Evolutionary conservation across 2,113 vertebrate species (phyloP).

Genomic region (Ibidorhyncha struthersii): DNA sequence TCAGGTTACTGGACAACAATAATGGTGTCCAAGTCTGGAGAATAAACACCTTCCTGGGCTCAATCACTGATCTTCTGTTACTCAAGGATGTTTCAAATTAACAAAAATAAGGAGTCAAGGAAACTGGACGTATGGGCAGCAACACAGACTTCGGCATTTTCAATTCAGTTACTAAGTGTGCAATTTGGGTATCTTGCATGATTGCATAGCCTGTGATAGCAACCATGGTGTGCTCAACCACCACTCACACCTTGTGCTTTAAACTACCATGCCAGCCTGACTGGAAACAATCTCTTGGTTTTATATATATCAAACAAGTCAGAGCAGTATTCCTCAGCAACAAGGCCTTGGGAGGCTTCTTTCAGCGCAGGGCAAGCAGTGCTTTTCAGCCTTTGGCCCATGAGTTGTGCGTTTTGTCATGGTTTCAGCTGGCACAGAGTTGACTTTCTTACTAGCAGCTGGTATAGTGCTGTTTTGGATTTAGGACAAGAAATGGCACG

Average conservation of each 20-base stretch:
- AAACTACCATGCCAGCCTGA: background rate
- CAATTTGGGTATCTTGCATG: background rate
- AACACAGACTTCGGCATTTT: background rate
- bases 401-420: background rate
- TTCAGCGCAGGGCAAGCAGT: background rate
- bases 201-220: rapidly evolving
- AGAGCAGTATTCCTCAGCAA: background rate
- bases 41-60: background rate
- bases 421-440: background rate
- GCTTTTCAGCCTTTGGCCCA: background rate
- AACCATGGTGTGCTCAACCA: background rate
- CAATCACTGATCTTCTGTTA: background rate
- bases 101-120: background rate
- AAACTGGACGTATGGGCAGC: rapidly evolving
- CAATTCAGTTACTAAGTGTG: background rate
- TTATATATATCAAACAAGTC: rapidly evolving
- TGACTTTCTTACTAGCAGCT: background rate
- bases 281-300: background rate
- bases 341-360: background rate
- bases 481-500: background rate
- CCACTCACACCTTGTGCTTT: background rate
- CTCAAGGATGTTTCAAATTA: background rate
- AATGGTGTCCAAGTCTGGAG: background rate
- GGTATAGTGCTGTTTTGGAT: background rate
- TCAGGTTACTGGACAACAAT: background rate